Conservation (phyloP, 2,888 invertebrate species). For the Mythimna impura region DNA sequence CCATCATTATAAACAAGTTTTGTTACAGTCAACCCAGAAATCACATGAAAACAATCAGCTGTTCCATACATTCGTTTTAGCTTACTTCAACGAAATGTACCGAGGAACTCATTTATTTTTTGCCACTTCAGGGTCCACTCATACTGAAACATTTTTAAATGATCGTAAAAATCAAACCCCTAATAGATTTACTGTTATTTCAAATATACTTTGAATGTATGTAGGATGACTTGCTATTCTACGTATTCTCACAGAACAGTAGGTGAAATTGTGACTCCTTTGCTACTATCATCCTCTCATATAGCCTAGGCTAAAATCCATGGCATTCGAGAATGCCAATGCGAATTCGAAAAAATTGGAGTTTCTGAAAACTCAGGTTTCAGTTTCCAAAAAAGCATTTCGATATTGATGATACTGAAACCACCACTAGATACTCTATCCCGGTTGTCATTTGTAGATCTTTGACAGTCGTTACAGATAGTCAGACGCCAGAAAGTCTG, state of each 20-base stretch:
- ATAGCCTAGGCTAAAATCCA: no score
- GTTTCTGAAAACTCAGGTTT: no score
- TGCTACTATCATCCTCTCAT: no score
- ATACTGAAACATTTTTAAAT: not conserved
- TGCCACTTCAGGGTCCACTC: not conserved
- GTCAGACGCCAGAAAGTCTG: no score
- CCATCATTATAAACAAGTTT: not conserved
- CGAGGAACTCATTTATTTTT: not conserved
- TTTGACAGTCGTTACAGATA: no score
- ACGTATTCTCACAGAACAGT: not conserved
- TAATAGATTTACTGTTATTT: not conserved
- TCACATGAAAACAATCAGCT: not conserved
- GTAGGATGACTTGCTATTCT: not conserved
- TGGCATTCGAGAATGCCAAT: no score
- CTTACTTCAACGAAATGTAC: not conserved
- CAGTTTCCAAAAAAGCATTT: no score
- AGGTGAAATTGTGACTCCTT: no score
- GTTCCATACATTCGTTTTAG: not conserved
- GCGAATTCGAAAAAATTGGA: no score
- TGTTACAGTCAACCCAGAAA: not conserved
- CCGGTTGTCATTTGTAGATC: no score
- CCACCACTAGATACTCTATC: no score
- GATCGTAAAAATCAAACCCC: not conserved
- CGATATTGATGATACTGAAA: no score
- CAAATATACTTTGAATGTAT: not conserved